Conservation (phyloP, 2,888 invertebrate species). For the Lysandra bellargus region DNA sequence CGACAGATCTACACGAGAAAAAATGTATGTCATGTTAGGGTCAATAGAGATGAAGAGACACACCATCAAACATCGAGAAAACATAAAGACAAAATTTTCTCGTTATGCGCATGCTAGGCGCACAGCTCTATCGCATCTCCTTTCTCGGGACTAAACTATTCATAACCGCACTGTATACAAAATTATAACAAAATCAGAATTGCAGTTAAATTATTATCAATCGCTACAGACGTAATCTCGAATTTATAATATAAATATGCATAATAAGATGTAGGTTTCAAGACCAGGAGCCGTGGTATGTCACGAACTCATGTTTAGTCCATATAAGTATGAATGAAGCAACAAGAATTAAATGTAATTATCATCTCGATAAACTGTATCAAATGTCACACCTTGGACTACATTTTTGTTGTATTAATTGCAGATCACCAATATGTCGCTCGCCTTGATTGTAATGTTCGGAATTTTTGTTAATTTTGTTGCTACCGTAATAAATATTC, state of each 20-base stretch:
- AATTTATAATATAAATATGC: not conserved
- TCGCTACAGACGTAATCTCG: too few relatives aligned
- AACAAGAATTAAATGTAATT: conserved; percentile 20
- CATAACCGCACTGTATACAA: too few relatives aligned
- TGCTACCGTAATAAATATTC: not conserved
- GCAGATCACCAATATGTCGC: not conserved
- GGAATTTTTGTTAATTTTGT: conserved; percentile 17
- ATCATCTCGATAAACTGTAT: conserved; percentile 17
- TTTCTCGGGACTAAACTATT: too few relatives aligned
- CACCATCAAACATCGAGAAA: too few relatives aligned
- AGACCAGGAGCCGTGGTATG: not conserved
- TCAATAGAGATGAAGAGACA: too few relatives aligned
- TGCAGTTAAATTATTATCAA: too few relatives aligned
- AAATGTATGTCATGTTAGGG: too few relatives aligned
- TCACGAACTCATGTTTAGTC: not conserved
- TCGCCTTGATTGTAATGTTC: conserved; percentile 2
- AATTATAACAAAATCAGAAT: too few relatives aligned
- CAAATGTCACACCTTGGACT: conserved; percentile 27
- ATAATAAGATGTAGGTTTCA: not conserved
- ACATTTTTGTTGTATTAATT: conserved; percentile 19
- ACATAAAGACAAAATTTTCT: too few relatives aligned
- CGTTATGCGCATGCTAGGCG: too few relatives aligned
- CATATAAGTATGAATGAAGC: conserved; percentile 8
- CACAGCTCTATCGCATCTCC: too few relatives aligned
- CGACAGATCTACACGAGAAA: too few relatives aligned